phyloP scores from a whole-genome alignment of 2,113 vertebrate species.

The Bubalus kerabau region DNA sequence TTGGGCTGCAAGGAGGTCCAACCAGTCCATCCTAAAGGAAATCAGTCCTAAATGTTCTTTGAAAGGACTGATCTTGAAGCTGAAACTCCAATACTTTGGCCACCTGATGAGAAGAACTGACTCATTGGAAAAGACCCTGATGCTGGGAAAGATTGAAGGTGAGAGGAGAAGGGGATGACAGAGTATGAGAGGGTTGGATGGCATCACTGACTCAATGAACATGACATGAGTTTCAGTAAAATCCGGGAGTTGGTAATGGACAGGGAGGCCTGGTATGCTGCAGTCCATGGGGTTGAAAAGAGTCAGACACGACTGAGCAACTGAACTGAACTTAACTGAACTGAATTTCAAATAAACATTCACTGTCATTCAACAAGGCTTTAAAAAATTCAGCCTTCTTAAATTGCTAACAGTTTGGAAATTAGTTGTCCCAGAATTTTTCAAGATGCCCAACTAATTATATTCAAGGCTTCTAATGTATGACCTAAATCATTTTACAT shows the following conservation, averaged over 20 bases:
- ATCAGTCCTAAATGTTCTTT: neutral
- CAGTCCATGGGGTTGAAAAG: neutral
- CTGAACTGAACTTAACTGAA: neutral
- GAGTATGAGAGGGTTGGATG: neutral
- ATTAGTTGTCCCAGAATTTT: neutral
- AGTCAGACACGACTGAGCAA: fast-evolving
- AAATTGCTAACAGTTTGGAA: neutral
- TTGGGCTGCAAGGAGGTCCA: neutral
- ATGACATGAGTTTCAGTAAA: neutral
- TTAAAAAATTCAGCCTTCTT: neutral
- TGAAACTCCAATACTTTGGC: neutral
- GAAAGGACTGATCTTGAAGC: neutral
- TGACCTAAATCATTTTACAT: neutral
- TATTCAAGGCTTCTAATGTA: neutral
- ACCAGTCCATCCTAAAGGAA: neutral
- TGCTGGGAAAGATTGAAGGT: neutral
- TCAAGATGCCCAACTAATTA: neutral
- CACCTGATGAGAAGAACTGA: fast-evolving
- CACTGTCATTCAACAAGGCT: neutral
- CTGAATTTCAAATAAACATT: neutral
- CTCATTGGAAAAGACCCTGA: neutral
- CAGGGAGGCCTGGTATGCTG: neutral
- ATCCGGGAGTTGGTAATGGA: neutral
- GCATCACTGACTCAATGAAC: neutral
- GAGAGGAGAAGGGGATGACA: neutral